Evolutionary conservation across 2,113 vertebrate genomes (phyloP).

Genomic region (Silurus glanis): DNA sequence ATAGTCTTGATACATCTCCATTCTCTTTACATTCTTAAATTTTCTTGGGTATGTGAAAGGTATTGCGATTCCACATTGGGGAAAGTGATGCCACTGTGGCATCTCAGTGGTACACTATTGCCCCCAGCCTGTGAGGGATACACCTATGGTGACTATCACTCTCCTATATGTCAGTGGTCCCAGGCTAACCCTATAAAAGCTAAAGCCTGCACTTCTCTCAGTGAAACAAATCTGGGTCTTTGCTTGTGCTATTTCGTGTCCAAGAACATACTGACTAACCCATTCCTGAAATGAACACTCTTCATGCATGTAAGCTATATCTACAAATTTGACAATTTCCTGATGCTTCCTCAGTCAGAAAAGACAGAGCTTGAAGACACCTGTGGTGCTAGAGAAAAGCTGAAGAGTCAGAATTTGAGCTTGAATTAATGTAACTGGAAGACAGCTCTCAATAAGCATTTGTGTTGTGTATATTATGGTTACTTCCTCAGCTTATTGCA

Average conservation of each 20-base stretch:
- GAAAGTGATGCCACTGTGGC: too few species aligned
- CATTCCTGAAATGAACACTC: not conserved
- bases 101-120: too few species aligned
- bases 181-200: not conserved
- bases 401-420: not conserved
- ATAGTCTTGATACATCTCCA: not conserved
- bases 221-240: not conserved
- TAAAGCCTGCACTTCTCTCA: not conserved
- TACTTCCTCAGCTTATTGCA: slow-evolving; percentile 9
- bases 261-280: not conserved
- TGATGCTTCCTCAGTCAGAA: not conserved
- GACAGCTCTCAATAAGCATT: not conserved
- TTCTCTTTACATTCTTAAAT: not conserved
- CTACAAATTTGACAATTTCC: not conserved
- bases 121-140: too few species aligned
- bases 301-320: not conserved
- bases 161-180: not conserved
- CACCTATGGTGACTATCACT: too few species aligned
- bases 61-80: not conserved
- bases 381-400: slow-evolving; percentile 4
- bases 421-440: not conserved
- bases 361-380: not conserved
- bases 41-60: not conserved
- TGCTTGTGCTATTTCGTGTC: not conserved
- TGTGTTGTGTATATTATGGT: not conserved